Base-by-base conservation (phyloP, 2,113 vertebrate species). In the Bubalus kerabau region DNA sequence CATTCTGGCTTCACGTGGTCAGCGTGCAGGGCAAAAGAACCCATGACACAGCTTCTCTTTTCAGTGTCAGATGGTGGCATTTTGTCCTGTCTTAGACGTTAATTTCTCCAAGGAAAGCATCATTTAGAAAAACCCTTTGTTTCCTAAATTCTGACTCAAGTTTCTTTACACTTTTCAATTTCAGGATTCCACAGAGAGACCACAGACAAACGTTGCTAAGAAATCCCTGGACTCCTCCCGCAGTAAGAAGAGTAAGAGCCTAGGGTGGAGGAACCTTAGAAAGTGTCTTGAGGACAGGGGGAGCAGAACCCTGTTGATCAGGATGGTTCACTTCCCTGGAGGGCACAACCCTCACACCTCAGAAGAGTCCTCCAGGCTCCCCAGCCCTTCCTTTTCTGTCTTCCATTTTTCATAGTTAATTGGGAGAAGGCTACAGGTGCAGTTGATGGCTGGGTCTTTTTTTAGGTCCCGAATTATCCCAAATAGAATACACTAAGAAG, bases 161-260 rank as follows among this genome's bases (percentile, higher is more conserved):
- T 88, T 57, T 96, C 30, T 40, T 97, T 89, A 86, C 21, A 52
- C 46, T 82, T 89, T 91, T 60, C 76, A 62, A 83, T 98, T 96
- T 91, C 87, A 97, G 97, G 90, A 32, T 71, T 57, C 95, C 67
- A 43, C 24, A 46, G 32, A 80, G 48, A n/a, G 28, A 9, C 9
- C 86, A 74, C 43, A 30, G 90, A 30, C 1, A 13, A 46, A 30
- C 26, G 7, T 48, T 6, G 32, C 21, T 43, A 14, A 64, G 59
- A 43, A n/a, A 12, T 43, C 4, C 30, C 14, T 46, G 19, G 26
- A 67, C n/a, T 78, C 56, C 43, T 36, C 3, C 19, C 0, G 2
- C 30, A 24, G 1, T 9, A 23, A 11, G 21, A n/a, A 57, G 24
- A 48, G 92, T 96, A 86, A 97, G 91, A 97, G 50, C 10, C n/a